phyloP scores from a whole-genome alignment of 2,113 vertebrate species.

The Eclectus roratus region DNA sequence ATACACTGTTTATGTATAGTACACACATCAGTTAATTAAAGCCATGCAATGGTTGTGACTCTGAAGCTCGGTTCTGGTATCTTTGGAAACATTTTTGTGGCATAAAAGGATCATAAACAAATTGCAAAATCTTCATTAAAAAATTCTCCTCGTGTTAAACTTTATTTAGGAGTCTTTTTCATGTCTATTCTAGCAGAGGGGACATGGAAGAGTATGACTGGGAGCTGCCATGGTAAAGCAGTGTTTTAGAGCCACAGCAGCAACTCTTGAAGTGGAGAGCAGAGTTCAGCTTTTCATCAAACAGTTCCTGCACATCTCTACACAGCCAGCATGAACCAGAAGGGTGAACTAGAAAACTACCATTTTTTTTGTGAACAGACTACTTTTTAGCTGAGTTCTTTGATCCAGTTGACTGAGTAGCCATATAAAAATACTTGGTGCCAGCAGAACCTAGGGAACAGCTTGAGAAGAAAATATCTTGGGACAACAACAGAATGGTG shows the following conservation, averaged over 20 bases:
- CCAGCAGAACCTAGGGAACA: not conserved
- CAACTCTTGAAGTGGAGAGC: not conserved
- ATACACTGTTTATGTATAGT: not conserved
- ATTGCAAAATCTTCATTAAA: not conserved
- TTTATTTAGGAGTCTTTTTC: not conserved
- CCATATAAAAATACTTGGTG: not conserved
- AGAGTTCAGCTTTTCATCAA: not conserved
- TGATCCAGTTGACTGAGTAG: not conserved
- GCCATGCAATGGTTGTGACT: not conserved
- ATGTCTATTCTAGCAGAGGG: not conserved
- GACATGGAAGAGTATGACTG: not conserved
- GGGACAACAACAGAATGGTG: not conserved
- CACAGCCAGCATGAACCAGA: not conserved
- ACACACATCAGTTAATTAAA: constrained; percentile 31
- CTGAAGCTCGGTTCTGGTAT: not conserved
- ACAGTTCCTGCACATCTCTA: not conserved
- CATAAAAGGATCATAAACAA: not conserved
- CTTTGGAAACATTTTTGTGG: not conserved
- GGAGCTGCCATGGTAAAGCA: not conserved
- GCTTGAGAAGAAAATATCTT: not conserved
- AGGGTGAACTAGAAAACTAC: not conserved
- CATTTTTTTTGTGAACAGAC: not conserved
- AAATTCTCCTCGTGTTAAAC: not conserved
- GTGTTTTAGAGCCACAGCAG: not conserved
- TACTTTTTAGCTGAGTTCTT: not conserved